phyloP scores from a whole-genome alignment of 2,113 vertebrate genomes.

The Laterallus jamaicensis region DNA sequence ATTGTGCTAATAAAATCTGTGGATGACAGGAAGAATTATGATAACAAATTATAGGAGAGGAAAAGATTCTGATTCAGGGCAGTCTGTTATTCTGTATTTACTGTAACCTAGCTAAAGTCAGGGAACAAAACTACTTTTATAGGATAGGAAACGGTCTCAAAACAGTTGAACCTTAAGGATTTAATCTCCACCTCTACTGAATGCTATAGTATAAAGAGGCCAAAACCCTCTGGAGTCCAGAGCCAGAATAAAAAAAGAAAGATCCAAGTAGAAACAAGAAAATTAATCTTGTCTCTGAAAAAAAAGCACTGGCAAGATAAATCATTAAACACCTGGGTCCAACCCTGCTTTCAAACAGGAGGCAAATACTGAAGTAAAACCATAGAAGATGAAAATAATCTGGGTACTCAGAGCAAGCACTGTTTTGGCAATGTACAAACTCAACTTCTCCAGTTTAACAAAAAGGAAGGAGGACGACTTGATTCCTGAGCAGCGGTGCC shows the following conservation, averaged over 20 bases:
- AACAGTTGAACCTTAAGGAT: background rate
- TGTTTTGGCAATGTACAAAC: background rate
- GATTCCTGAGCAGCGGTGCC: background rate
- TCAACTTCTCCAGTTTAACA: background rate
- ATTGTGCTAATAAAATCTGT: background rate
- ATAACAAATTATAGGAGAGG: background rate
- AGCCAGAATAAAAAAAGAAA: background rate
- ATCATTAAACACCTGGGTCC: background rate
- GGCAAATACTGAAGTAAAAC: background rate
- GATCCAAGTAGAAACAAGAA: background rate
- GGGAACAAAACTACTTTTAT: background rate
- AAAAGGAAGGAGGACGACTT: background rate
- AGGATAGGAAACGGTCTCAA: background rate
- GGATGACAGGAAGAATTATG: background rate
- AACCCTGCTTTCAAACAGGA: background rate
- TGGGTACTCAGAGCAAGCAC: background rate
- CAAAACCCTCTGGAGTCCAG: background rate
- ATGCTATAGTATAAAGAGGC: background rate
- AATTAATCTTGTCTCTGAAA: background rate
- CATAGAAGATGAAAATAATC: background rate
- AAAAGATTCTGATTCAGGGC: background rate
- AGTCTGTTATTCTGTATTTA: background rate
- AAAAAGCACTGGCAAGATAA: background rate
- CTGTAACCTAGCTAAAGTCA: background rate
- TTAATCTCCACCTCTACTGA: background rate